Base-by-base conservation (phyloP, 1,140 invertebrate species). In the Paramacrobiotus metropolitanus region DNA sequence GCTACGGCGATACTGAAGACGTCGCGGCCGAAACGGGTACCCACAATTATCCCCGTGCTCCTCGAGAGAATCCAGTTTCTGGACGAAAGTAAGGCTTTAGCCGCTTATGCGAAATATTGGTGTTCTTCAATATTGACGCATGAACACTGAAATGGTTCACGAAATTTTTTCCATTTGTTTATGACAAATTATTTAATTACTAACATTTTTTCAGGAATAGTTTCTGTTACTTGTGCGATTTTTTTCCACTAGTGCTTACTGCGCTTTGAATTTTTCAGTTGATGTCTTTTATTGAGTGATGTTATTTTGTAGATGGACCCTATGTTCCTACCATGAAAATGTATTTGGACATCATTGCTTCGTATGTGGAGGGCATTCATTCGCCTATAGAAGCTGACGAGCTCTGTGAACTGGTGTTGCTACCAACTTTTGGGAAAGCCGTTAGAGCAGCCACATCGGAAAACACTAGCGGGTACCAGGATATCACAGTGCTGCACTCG, bases 281-380 rank as follows among this genome's bases (percentile, higher is more conserved):
- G n/a, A n/a, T n/a, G n/a, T n/a, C n/a, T n/a, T n/a, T n/a, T n/a
- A n/a, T n/a, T n/a, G n/a, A n/a, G n/a, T n/a, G n/a, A n/a, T n/a
- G n/a, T n/a, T n/a, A 40, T 28, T 24, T 55, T 55, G 48, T 24
- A 55, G 48, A 24, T 9, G 48, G 48, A 20, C 48, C 48, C 15
- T 55, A 55, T 28, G 48, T 55, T 15, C 48, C 48, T 20, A 20
- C 48, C 15, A 55, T 55, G 48, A 55, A 55, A 24, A 55, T 55
- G 48, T 55, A 55, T 24, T 24, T 55, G 48, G 48, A 55, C 48
- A 55, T 55, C 24, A 55, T 55, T 24, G 48, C 48, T 24, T 20
- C 48, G 48, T 55, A 55, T 28, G 48, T 55, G 4, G 48, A 55
- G 0, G 48, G 48, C 4, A 24, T 55, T 4, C 4, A 15, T 15